Conservation (phyloP, 2,888 invertebrate species). For the Tridacna gigas region DNA sequence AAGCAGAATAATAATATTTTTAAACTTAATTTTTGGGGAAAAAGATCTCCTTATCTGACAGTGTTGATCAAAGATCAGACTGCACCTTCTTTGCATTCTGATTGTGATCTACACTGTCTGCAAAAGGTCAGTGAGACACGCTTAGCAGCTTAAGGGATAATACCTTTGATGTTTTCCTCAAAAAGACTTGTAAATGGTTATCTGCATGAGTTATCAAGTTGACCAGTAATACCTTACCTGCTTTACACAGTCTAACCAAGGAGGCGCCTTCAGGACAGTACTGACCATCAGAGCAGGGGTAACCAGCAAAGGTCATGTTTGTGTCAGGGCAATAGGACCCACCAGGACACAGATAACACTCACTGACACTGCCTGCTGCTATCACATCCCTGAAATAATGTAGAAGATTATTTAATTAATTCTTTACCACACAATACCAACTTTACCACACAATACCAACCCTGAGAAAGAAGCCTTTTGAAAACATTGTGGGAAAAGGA, state of each 20-base stretch:
- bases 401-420: not conserved
- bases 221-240: slow-evolving; percentile 49
- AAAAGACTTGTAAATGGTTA: not conserved
- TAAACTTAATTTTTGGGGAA: too few species aligned
- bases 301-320: slow-evolving; percentile 80
- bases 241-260: slow-evolving; percentile 79
- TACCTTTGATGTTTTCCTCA: not conserved
- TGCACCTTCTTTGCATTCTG: too few species aligned
- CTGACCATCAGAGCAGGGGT: slow-evolving; percentile 79
- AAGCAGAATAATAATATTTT: too few species aligned
- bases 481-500: not conserved
- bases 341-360: slow-evolving; percentile 81
- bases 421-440: not conserved
- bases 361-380: slow-evolving; percentile 71
- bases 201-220: not conserved
- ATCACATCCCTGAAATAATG: slow-evolving; percentile 68
- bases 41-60: too few species aligned
- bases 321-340: slow-evolving; percentile 79
- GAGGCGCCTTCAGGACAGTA: slow-evolving; percentile 80
- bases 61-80: too few species aligned
- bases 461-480: not conserved
- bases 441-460: not conserved
- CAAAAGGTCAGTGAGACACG: too few species aligned
- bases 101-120: too few species aligned
- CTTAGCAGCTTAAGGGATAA: too few species aligned